Base-by-base conservation (phyloP, 2,888 invertebrate genomes). In the Frankliniella fusca region DNA sequence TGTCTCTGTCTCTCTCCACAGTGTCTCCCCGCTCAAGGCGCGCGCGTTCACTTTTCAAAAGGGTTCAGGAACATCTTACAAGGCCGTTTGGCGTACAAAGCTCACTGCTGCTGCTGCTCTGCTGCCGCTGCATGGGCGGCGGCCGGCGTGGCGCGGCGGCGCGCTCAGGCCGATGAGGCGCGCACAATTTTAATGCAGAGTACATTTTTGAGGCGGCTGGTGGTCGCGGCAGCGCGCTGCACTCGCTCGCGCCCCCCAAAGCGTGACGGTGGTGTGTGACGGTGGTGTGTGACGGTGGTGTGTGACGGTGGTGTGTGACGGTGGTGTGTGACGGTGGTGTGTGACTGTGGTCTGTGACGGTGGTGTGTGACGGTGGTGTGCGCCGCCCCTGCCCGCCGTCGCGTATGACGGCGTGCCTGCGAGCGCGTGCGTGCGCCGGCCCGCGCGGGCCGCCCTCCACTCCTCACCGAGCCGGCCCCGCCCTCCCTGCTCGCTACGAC, bases 51-150 rank as follows among this genome's bases (percentile, higher is more conserved):
- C 70, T 76, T 76, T 76, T 76, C 23, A 76, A 76, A 76, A 76
- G 70, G 70, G 70, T 76, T 76, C 70, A 76, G 70, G 27, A 76
- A 76, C 70, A 76, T 76, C 27, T 76, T 76, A 76, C 70, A 76
- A 76, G 70, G 70, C 27, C 70, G 70, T 76, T 76, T 76, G 70
- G 70, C 70, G 70, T 27, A 27, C 10, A 9, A 38, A 38, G 27
- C 23, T 27, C 70, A 12, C 70, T 76, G 70, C 70, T 23, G 70
- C 70, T 9, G 70, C 70, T n/a, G 0, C 61, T 18, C 20, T 7
- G 61, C 18, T 3, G 61, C 61, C 18, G 54, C 54, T 5, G 38
- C 38, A 7, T 0, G 54, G 54, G 54, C 54, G 54, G 54, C 54
- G 54, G 54, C 54, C 18, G 54, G 54, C 18, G 54, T 15, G 1